These are phyloP conservation scores for Adoxophyes honmai DNA, from an alignment of 1,140 invertebrate species.

Conservation along the genomic window DNA sequence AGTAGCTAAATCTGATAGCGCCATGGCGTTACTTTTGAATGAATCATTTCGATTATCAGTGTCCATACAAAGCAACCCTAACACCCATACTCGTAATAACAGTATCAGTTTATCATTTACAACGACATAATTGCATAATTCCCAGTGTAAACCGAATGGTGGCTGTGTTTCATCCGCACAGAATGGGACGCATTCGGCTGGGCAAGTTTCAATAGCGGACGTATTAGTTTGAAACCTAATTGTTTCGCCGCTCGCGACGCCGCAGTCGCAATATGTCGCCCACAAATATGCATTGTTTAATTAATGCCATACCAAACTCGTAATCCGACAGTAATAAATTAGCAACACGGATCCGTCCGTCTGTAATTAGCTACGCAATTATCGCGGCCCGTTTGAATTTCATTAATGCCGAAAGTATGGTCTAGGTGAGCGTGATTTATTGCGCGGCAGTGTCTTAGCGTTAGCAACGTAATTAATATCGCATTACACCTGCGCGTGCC, in stretches of 20 bases:
- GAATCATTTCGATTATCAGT: no score
- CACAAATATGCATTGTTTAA: constrained; percentile 71
- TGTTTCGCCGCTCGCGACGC: constrained; percentile 43
- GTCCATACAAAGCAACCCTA: no score
- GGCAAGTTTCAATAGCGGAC: constrained; percentile 43
- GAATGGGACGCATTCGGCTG: constrained; percentile 33
- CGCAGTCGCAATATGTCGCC: constrained; percentile 21
- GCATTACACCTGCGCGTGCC: constrained; percentile 37
- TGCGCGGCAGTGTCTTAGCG: constrained; percentile 49
- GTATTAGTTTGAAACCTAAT: constrained; percentile 59
- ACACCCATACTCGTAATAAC: no score
- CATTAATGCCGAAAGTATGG: constrained; percentile 61
- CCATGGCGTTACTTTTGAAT: no score
- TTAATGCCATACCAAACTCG: constrained; percentile 72
- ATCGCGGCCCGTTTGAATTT: constrained; percentile 71
- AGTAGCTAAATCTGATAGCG: no score
- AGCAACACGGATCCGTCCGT: constrained; percentile 50
- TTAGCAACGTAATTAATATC: constrained; percentile 60
- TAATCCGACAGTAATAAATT: constrained; percentile 76
- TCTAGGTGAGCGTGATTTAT: constrained; percentile 65
- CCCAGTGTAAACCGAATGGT: constrained; percentile 29
- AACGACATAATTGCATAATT: constrained; percentile 33
- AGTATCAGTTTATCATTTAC: constrained; percentile 14
- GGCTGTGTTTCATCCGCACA: constrained; percentile 26
- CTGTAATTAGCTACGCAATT: constrained; percentile 74